Evolutionary conservation across 2,888 invertebrate genomes (phyloP).

Genomic region (Incurvaria masculella): DNA sequence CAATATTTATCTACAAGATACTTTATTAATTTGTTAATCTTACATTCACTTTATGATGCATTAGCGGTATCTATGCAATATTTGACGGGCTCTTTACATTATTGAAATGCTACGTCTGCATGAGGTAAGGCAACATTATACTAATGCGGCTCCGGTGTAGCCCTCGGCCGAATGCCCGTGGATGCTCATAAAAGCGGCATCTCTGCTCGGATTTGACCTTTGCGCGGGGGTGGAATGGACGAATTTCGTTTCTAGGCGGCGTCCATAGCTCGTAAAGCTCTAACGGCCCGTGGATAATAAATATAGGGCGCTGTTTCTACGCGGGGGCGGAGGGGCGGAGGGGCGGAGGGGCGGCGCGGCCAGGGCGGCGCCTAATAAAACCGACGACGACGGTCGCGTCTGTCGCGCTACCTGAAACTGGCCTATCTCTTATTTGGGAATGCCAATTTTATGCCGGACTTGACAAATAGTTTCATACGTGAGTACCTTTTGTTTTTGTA

Average conservation of each 20-base stretch:
- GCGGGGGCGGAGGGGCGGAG: background rate
- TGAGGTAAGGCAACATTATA: too few relatives aligned
- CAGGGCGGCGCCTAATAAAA: slow-evolving; percentile 16
- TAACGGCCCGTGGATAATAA: slow-evolving; percentile 22
- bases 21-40: too few relatives aligned
- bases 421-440: background rate
- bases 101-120: too few relatives aligned
- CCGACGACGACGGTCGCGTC: slow-evolving; percentile 2
- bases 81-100: too few relatives aligned
- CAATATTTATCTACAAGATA: too few relatives aligned
- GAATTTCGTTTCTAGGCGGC: slow-evolving; percentile 20
- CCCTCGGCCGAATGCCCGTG: background rate
- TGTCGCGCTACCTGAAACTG: too few relatives aligned
- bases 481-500: too few relatives aligned
- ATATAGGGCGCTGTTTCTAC: slow-evolving; percentile 21
- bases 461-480: too few relatives aligned
- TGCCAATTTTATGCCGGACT: background rate
- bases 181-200: background rate
- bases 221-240: slow-evolving; percentile 16
- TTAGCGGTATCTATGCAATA: too few relatives aligned
- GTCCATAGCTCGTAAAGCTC: slow-evolving; percentile 23
- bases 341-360: slow-evolving; percentile 3
- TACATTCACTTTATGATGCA: too few relatives aligned
- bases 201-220: slow-evolving; percentile 13
- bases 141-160: background rate